Evolutionary conservation across 23 tunicate genomes (phyloP).

Genomic region (Corella eumyota): DNA sequence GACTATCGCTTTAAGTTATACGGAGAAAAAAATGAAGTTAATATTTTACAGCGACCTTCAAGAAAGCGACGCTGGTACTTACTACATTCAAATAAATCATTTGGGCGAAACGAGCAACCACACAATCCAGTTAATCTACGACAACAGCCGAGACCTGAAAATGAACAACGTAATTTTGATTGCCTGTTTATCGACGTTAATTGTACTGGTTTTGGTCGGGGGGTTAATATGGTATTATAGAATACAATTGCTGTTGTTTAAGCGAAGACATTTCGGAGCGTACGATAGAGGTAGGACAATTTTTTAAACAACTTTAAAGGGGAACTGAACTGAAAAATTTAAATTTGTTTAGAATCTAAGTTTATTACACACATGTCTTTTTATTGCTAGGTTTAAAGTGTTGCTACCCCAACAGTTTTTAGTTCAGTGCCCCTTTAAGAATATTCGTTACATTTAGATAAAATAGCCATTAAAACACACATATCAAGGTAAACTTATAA

Average conservation of each 20-base stretch:
- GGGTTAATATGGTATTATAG: conserved; percentile 9
- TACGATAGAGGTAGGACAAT: conserved; percentile 16
- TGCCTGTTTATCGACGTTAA: conserved; percentile 1
- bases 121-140: background rate
- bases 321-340: too few species aligned
- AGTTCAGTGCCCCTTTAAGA: too few species aligned
- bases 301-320: too few species aligned
- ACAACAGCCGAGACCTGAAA: conserved; percentile 10
- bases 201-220: background rate
- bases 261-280: conserved; percentile 28
- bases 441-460: too few species aligned
- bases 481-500: too few species aligned
- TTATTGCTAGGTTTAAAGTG: too few species aligned
- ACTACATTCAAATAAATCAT: conserved; percentile 1
- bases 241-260: conserved; percentile 12
- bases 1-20: too few species aligned
- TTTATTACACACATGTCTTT: too few species aligned
- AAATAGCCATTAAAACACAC: too few species aligned
- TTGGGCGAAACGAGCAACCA: background rate
- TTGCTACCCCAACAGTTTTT: too few species aligned
- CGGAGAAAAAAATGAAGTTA: too few species aligned
- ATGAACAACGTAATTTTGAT: conserved; percentile 4
- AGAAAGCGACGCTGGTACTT: conserved; percentile 18
- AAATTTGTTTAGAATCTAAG: too few species aligned
- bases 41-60: conserved; percentile 2